Evolutionary conservation across 2,113 vertebrate species (phyloP), one percentile per base, ranked within the genome.

Genomic region (Salvelinus alpinus): DNA sequence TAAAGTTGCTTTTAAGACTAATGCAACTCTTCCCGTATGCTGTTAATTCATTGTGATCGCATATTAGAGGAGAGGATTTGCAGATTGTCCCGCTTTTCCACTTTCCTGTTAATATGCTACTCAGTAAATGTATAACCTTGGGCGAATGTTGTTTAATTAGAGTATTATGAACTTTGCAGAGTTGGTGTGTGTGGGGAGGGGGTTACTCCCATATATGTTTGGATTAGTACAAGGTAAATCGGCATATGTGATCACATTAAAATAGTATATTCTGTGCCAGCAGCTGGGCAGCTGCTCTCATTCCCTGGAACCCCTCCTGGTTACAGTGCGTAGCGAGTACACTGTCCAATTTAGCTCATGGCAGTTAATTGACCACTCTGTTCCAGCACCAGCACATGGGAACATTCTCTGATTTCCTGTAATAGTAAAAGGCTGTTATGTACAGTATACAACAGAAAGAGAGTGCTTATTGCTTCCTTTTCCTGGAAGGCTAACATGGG

Each of bases 81-180:
- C 59, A 75, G 79, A 79, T 81, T 51, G 29, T 47, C 29, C 51
- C 29, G 62, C 18, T 68, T 79, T 64, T 44, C 47, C 72, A 38
- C 14, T 3, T 47, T n/a, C 3, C 18, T 74, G 57, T 71, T 73
- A 65, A 71, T 72, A 80, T 78, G 57, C 73, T 71, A 68, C 80
- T 80, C 70, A 24, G 71, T 69, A 75, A 74, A 81, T 81, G 71
- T 70, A 68, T 64, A 73, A 70, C 77, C 76, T 64, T 70, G 29
- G 71, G 76, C 31, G 25, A 47, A 67, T 77, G 57, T 75, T 81
- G 66, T 77, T 81, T 77, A 76, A 75, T 73, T 80, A 82, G 24
- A 72, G 62, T 71, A 64, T 72, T 67, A 72, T 64, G 31, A 51
- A 71, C 65, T 59, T 3, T 13, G 25, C 13, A 66, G 57, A 57